Evolutionary conservation across 2,888 invertebrate genomes (phyloP).

Genomic region (Melieria crassipennis): DNA sequence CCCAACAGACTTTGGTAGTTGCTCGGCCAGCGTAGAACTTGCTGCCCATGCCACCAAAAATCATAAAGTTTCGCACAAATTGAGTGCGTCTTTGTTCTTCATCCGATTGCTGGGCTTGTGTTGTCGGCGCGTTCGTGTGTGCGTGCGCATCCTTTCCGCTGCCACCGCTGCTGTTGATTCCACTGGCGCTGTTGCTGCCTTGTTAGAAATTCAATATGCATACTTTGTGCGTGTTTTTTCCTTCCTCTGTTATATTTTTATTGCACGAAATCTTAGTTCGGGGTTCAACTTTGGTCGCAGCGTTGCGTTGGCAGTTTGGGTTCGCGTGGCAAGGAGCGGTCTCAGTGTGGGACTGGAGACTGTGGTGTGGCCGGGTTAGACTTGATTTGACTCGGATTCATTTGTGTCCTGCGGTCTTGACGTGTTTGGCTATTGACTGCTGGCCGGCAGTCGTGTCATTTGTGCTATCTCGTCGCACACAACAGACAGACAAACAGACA

Average conservation of each 20-base stretch:
- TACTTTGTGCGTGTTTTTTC: conserved; percentile 5
- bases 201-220: conserved; percentile 28
- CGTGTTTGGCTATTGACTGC: too few species aligned
- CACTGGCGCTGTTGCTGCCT: conserved; percentile 12
- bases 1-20: not conserved
- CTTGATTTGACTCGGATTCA: too few species aligned
- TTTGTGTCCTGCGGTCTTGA: too few species aligned
- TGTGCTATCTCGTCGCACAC: too few species aligned
- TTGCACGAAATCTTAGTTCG: too few species aligned
- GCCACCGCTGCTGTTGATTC: conserved; percentile 25
- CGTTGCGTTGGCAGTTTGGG: not conserved
- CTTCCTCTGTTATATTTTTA: too few species aligned
- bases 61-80: conserved; percentile 17
- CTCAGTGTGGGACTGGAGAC: too few species aligned
- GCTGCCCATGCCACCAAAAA: not conserved
- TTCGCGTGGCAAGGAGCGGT: not conserved
- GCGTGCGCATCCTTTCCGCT: conserved; percentile 3
- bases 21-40: too few species aligned
- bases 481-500: too few species aligned
- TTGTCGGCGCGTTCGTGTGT: conserved; percentile 4
- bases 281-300: too few species aligned
- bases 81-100: not conserved
- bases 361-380: too few species aligned
- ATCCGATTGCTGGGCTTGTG: not conserved
- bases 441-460: too few species aligned